Percentiles rank a stretch among this genome's conserved stretches.
Evolutionary conservation across 2,888 invertebrate species (phyloP).

Genomic region (Melipona bicolor): DNA sequence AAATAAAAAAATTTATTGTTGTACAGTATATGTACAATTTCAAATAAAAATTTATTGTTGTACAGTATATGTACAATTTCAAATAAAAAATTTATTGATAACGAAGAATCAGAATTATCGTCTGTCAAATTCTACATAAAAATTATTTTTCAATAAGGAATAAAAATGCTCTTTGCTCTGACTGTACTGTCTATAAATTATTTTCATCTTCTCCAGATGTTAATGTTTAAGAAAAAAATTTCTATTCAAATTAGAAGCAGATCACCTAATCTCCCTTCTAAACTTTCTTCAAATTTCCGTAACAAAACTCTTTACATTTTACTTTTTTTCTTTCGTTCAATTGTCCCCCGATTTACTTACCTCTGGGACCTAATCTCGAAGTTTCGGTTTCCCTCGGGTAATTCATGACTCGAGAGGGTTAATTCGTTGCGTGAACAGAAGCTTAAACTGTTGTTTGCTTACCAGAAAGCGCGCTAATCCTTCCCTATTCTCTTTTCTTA

Average conservation of each 20-base stretch:
- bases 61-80: no score
- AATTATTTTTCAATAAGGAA: background rate
- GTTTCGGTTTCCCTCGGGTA: background rate
- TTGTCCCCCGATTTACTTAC: background rate
- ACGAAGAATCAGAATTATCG: background rate
- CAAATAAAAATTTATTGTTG: no score
- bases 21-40: background rate
- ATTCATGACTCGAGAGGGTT: background rate
- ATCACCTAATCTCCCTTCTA: no score
- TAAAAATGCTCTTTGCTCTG: background rate
- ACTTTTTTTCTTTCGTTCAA: background rate
- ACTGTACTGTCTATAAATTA: no score
- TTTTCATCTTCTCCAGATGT: no score
- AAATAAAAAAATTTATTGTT: background rate
- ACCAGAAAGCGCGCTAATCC: no score
- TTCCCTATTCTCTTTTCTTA: background rate
- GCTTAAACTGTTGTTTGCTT: background rate
- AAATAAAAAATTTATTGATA: background rate
- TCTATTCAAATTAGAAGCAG: background rate
- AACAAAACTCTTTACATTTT: background rate
- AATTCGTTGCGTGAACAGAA: background rate
- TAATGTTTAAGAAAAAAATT: background rate
- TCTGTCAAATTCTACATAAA: background rate
- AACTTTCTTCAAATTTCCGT: background rate
- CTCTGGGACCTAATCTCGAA: no score